phyloP scores from a whole-genome alignment of 2,113 vertebrate genomes.

The Circaetus gallicus region DNA sequence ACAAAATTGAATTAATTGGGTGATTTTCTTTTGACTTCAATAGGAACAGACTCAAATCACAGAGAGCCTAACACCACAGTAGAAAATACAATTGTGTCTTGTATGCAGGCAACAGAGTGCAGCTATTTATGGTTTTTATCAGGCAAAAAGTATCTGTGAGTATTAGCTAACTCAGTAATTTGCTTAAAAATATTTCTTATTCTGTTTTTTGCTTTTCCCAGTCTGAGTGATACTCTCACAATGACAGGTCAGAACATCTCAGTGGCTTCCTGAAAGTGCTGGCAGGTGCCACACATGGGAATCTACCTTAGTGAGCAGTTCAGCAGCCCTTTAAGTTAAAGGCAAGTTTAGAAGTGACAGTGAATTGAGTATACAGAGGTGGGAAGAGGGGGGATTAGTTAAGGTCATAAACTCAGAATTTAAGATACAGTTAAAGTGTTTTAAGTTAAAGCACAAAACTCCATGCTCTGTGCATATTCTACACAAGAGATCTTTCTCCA shows the following conservation, averaged over 20 bases:
- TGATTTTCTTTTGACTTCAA: constrained; percentile 19
- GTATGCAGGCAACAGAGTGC: not conserved
- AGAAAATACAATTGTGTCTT: not conserved
- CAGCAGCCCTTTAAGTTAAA: not conserved
- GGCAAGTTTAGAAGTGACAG: not conserved
- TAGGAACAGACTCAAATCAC: not conserved
- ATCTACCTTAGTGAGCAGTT: not conserved
- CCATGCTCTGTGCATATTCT: not conserved
- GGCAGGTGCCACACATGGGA: not conserved
- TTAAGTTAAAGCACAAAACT: not conserved
- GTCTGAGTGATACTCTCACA: not conserved
- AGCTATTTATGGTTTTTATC: not conserved
- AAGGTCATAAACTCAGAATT: not conserved
- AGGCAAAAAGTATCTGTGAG: not conserved
- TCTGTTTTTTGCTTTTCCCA: not conserved
- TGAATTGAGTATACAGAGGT: not conserved
- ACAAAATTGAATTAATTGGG: constrained; percentile 58
- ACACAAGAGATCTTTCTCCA: not conserved
- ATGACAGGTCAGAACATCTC: not conserved
- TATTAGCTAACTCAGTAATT: not conserved
- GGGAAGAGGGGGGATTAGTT: not conserved
- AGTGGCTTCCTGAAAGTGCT: not conserved
- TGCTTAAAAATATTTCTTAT: not conserved
- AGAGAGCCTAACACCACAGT: not conserved
- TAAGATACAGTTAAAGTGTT: not conserved